Conservation (phyloP, 2,888 invertebrate species). For the Callinectes sapidus region DNA sequence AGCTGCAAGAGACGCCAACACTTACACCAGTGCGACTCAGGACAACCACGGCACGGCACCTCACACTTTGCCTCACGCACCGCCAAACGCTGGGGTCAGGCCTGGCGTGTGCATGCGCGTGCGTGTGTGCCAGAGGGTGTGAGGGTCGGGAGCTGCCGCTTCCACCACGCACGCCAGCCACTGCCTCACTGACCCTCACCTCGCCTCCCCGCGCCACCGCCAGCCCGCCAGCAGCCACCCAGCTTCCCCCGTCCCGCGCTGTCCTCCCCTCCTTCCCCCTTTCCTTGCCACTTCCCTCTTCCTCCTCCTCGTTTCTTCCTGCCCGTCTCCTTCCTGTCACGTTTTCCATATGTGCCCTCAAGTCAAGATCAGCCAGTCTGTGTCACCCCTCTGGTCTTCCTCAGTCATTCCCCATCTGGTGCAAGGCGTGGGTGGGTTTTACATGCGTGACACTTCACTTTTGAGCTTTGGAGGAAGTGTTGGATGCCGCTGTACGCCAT, state of each 20-base stretch:
- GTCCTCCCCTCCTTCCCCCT: constrained; percentile 4
- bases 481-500: not conserved
- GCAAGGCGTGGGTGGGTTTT: not conserved
- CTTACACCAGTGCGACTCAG: constrained; percentile 17
- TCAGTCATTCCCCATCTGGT: not conserved
- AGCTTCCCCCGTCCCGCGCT: not conserved
- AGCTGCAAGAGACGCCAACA: not conserved
- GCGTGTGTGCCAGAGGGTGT: not conserved
- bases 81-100: constrained; percentile 27
- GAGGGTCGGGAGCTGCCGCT: constrained; percentile 15
- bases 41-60: not conserved
- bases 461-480: not conserved
- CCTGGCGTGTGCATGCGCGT: constrained; percentile 28
- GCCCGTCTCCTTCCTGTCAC: not conserved
- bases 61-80: constrained; percentile 30
- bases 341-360: not conserved
- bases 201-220: not conserved
- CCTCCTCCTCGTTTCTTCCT: constrained; percentile 13
- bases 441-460: not conserved
- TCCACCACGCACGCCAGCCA: constrained; percentile 18
- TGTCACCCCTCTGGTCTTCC: not conserved
- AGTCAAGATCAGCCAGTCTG: not conserved
- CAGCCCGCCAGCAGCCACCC: not conserved
- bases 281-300: constrained; percentile 31
- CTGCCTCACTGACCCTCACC: constrained; percentile 28